These are phyloP conservation scores for Cricetomys ansorgei DNA, from an alignment of 2,113 vertebrate species.

Conservation along the genomic window DNA sequence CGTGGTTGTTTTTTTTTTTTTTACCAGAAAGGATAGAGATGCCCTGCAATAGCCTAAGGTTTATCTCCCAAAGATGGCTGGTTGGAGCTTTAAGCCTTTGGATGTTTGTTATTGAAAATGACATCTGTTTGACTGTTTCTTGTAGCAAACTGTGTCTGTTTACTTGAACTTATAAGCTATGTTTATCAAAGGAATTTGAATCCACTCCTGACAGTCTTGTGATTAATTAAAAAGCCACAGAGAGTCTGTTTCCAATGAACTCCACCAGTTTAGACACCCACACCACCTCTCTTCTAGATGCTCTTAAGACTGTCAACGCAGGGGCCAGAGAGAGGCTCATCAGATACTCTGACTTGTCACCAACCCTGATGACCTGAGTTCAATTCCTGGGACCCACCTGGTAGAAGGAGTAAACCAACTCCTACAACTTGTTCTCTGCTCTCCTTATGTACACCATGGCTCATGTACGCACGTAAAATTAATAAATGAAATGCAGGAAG, in stretches of 20 bases:
- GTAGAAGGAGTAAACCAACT: not conserved
- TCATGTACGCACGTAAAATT: not conserved
- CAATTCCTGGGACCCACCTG: not conserved
- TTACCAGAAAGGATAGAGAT: constrained; percentile 38
- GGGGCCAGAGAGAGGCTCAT: not conserved
- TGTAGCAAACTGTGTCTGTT: constrained; percentile 38
- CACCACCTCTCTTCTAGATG: not conserved
- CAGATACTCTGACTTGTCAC: not conserved
- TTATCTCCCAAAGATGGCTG: constrained; percentile 10
- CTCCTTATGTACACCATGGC: not conserved
- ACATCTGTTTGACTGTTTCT: constrained; percentile 28
- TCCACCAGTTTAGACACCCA: not conserved
- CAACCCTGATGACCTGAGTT: not conserved
- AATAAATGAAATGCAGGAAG: not conserved
- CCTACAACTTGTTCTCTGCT: not conserved
- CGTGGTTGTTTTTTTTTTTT: constrained; percentile 58
- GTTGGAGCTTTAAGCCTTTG: constrained; percentile 1
- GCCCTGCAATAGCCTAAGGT: not conserved
- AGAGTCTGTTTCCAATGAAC: not conserved
- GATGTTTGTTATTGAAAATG: constrained; percentile 17
- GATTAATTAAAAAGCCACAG: constrained; percentile 21
- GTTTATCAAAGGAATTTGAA: constrained; percentile 50
- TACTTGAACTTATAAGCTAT: constrained; percentile 50
- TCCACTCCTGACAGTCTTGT: not conserved
- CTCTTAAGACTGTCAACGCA: not conserved